Conservation (phyloP, 2,888 invertebrate genomes). For the Ptychoptera albimana region DNA sequence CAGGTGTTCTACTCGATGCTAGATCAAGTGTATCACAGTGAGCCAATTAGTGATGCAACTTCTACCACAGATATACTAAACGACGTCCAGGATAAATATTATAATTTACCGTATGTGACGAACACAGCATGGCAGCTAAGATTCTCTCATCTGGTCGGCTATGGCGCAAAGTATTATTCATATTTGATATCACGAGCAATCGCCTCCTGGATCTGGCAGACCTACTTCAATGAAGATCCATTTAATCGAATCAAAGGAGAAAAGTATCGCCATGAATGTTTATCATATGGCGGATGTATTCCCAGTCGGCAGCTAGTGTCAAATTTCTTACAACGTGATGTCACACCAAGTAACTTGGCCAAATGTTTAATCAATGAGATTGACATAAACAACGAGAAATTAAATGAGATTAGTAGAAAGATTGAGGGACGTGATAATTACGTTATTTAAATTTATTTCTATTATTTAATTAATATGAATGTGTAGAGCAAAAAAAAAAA, state of each 20-base stretch:
- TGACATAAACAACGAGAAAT: slow-evolving; percentile 41
- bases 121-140: slow-evolving; percentile 92
- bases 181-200: slow-evolving; percentile 90
- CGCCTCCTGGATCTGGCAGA: slow-evolving; percentile 86
- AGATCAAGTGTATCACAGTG: slow-evolving; percentile 73
- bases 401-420: slow-evolving; percentile 21
- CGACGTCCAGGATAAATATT: slow-evolving; percentile 65
- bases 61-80: slow-evolving; percentile 58
- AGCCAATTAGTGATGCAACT: slow-evolving; percentile 19
- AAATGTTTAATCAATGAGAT: slow-evolving; percentile 63
- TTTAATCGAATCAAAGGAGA: slow-evolving; percentile 64
- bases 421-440: no score
- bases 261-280: slow-evolving; percentile 54
- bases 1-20: slow-evolving; percentile 85
- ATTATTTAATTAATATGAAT: no score
- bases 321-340: slow-evolving; percentile 59
- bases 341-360: slow-evolving; percentile 62
- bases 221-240: slow-evolving; percentile 64
- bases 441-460: no score
- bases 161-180: slow-evolving; percentile 97
- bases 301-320: slow-evolving; percentile 63
- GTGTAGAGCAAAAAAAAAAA: no score
- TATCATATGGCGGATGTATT: slow-evolving; percentile 76
- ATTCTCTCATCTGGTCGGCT: slow-evolving; percentile 92
- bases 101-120: slow-evolving; percentile 70